Percentiles rank a stretch among this genome's conserved stretches.
phyloP scores from a whole-genome alignment of 2,797 vertebrate genomes.

The Rallus crepitans region DNA sequence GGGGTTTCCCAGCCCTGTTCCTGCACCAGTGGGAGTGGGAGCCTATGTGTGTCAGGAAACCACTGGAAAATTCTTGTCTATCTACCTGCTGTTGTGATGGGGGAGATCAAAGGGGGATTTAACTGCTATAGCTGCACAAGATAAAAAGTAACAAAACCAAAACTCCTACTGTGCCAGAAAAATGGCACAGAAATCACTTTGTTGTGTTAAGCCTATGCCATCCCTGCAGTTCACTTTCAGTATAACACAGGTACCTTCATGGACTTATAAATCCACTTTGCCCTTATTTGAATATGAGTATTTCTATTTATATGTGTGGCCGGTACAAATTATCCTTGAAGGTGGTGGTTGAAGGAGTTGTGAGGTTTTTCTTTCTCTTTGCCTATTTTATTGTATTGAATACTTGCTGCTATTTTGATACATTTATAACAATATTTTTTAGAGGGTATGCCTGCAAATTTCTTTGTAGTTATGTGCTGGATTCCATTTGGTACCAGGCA shows the following conservation, averaged over 20 bases:
- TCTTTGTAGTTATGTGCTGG: neutral
- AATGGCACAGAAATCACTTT: neutral
- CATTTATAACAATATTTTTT: neutral
- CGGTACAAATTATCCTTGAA: neutral
- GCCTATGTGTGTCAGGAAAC: neutral
- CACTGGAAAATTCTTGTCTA: neutral
- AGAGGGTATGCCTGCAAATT: neutral
- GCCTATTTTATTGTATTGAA: neutral
- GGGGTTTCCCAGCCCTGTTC: accelerated
- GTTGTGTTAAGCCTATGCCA: neutral
- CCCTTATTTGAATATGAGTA: neutral
- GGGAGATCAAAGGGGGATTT: neutral
- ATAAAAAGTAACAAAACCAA: neutral
- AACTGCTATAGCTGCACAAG: neutral
- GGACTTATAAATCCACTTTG: neutral
- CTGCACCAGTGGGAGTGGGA: neutral
- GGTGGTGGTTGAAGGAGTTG: neutral
- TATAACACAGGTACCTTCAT: neutral
- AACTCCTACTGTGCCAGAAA: neutral
- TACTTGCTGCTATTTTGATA: neutral
- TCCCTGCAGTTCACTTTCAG: neutral
- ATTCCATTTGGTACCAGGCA: neutral
- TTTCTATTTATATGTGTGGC: neutral
- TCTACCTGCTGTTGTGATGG: neutral
- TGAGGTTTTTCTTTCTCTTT: neutral